Conservation (phyloP, 2,888 invertebrate genomes). For the Leucophenga montana region DNA sequence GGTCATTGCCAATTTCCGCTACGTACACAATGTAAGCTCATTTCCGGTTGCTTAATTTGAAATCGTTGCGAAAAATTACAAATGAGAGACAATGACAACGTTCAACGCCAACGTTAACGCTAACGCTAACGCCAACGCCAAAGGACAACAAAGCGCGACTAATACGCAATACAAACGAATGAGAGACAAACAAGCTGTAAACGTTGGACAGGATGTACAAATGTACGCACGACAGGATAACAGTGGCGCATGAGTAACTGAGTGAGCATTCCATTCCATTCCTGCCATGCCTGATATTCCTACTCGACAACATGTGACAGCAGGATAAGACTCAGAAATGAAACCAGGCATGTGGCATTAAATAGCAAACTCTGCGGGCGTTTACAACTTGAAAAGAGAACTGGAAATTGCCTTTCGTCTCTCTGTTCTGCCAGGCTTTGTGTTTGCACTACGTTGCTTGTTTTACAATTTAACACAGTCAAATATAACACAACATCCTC, state of each 20-base stretch:
- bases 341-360: neutral
- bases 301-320: neutral
- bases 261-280: neutral
- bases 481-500: no score
- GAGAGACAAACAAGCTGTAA: constrained; percentile 7
- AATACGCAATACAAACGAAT: constrained; percentile 65
- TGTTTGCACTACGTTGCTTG: constrained; percentile 37
- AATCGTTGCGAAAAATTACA: constrained; percentile 28
- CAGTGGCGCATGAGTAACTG: constrained; percentile 2
- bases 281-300: no score
- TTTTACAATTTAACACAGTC: constrained; percentile 65
- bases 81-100: constrained; percentile 22
- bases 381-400: neutral
- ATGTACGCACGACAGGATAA: neutral
- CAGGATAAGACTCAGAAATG: constrained; percentile 18
- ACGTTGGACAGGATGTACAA: neutral
- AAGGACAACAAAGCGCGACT: constrained; percentile 45
- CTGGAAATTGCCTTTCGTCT: neutral
- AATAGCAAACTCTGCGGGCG: constrained; percentile 24
- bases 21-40: constrained; percentile 21
- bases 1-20: constrained; percentile 19
- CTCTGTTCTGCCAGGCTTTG: neutral
- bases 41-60: constrained; percentile 28
- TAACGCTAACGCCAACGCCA: neutral
- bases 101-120: neutral